These are phyloP conservation scores for Pseudobourletiella spinata DNA, from an alignment of 1,140 invertebrate species.

Conservation along the genomic window DNA sequence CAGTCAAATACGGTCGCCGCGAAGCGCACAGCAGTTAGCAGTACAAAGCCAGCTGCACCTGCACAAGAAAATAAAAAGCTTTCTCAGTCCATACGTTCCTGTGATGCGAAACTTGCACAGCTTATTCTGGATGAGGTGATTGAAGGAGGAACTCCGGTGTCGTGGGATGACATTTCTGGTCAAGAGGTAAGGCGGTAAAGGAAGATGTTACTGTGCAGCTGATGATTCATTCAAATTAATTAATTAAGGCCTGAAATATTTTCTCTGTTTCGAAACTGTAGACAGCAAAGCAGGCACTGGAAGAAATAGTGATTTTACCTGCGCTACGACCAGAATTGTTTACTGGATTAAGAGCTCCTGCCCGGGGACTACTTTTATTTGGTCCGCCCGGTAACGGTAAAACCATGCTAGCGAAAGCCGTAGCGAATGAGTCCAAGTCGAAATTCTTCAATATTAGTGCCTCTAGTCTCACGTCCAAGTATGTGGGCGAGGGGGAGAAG, in stretches of 20 bases:
- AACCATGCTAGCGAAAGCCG: conserved; percentile 79
- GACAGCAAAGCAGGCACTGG: conserved; percentile 87
- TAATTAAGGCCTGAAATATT: no score
- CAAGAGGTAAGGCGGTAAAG: conserved; percentile 59
- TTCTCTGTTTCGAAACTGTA: no score
- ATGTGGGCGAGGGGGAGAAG: conserved; percentile 96
- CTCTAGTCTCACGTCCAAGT: conserved; percentile 92
- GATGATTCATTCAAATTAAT: no score
- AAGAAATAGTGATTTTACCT: conserved; percentile 95
- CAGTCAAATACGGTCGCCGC: conserved; percentile 16
- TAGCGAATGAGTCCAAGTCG: conserved; percentile 79
- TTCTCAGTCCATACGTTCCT: conserved; percentile 42
- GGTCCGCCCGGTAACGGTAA: conserved; percentile 93
- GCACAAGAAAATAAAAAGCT: conserved; percentile 27
- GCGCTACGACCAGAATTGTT: conserved; percentile 91
- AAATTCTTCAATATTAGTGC: conserved; percentile 97
- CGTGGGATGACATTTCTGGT: conserved; percentile 89
- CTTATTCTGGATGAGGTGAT: conserved; percentile 65
- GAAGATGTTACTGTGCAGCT: no score
- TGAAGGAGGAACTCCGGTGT: conserved; percentile 64
- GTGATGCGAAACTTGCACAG: conserved; percentile 80
- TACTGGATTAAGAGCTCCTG: conserved; percentile 80
- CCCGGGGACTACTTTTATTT: conserved; percentile 86
- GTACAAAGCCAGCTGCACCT: conserved; percentile 18
- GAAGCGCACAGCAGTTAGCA: conserved; percentile 11